phyloP scores from a whole-genome alignment of 2,888 invertebrate species.

The Caenorhabditis sp. region DNA sequence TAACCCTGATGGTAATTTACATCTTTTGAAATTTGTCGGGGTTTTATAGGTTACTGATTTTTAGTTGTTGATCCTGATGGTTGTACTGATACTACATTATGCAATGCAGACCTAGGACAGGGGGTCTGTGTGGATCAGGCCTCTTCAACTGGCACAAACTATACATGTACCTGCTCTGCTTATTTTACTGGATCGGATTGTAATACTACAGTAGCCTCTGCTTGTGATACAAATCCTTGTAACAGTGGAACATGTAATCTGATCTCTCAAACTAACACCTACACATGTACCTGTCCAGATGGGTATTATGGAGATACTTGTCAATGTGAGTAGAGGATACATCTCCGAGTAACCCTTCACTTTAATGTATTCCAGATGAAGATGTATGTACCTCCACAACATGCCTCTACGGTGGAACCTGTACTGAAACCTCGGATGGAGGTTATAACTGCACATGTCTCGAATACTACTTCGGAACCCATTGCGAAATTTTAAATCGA shows the following conservation, averaged over 20 bases:
- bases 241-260: conserved; percentile 25
- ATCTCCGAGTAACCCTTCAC: no score
- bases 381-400: conserved; percentile 11
- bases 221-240: conserved; percentile 30
- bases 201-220: conserved; percentile 5
- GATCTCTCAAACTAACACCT: conserved; percentile 12
- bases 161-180: conserved; percentile 19
- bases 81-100: neutral
- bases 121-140: conserved; percentile 21
- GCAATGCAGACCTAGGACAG: conserved; percentile 1
- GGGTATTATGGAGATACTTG: conserved; percentile 10
- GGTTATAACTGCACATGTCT: conserved; percentile 35
- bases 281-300: conserved; percentile 10
- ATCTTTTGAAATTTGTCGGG: neutral
- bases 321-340: conserved; percentile 6
- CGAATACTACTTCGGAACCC: conserved; percentile 19
- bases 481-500: conserved; percentile 32
- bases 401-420: conserved; percentile 38
- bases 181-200: conserved; percentile 21
- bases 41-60: neutral
- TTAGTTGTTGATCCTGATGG: conserved; percentile 20
- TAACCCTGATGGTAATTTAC: neutral
- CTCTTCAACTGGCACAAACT: conserved; percentile 6
- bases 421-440: conserved; percentile 25
- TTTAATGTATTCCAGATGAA: conserved; percentile 7